These are phyloP conservation scores for Noctua pronuba DNA, from an alignment of 2,888 invertebrate species.

Conservation along the genomic window DNA sequence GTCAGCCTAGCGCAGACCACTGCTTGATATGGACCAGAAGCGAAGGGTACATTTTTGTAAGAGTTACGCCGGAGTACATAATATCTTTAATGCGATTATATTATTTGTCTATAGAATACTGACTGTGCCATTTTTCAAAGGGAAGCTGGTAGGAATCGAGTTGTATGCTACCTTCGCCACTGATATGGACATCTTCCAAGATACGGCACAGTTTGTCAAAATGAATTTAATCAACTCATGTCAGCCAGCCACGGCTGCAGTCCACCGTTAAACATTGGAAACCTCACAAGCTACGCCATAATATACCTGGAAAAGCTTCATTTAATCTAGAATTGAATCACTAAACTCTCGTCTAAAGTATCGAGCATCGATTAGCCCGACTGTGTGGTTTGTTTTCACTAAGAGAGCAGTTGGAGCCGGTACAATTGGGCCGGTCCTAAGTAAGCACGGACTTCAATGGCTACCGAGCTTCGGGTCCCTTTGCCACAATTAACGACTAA, in stretches of 20 bases:
- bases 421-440: constrained; percentile 66
- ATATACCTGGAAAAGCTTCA: background rate
- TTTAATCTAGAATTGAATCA: constrained; percentile 4
- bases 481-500: constrained; percentile 63
- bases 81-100: no score
- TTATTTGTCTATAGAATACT: no score
- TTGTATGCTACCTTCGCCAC: no score
- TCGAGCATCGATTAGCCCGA: constrained; percentile 42
- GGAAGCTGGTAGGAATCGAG: no score
- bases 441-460: constrained; percentile 63
- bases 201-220: background rate
- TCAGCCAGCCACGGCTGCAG: background rate
- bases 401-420: constrained; percentile 61
- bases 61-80: no score
- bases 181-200: background rate
- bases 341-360: constrained; percentile 27
- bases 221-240: background rate
- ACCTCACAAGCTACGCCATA: background rate
- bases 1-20: no score
- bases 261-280: background rate
- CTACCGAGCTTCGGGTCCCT: constrained; percentile 52
- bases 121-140: no score
- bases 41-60: no score
- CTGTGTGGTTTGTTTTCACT: constrained; percentile 58
- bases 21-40: no score